Evolutionary conservation across 2,113 vertebrate genomes (phyloP).

Genomic region (Syngnathoides biaculeatus): DNA sequence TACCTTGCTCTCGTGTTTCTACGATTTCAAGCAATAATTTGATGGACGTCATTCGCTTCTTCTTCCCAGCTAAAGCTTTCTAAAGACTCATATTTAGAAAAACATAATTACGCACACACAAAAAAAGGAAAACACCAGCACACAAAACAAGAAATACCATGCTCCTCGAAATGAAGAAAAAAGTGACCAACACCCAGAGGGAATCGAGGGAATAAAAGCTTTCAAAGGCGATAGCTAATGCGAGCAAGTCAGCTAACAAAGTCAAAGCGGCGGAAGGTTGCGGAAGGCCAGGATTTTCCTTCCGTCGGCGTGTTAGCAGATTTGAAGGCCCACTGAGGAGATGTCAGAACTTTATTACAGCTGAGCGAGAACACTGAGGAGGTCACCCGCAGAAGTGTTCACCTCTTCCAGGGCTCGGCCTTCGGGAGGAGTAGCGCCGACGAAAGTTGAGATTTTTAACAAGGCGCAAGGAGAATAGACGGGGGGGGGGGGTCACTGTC

Average conservation of each 20-base stretch:
- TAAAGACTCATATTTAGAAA: too few relatives aligned
- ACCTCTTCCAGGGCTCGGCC: conserved; percentile 28
- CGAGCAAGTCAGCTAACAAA: background rate
- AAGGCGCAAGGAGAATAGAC: conserved; percentile 46
- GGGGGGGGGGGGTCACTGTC: conserved; percentile 35
- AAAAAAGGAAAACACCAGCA: too few relatives aligned
- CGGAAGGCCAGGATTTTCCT: background rate
- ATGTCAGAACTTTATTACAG: conserved; percentile 41
- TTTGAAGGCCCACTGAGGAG: conserved; percentile 24
- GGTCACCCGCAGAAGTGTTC: background rate
- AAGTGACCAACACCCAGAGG: background rate
- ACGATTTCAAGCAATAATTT: too few relatives aligned
- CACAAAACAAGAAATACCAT: background rate
- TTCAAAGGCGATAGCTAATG: background rate
- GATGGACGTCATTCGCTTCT: too few relatives aligned
- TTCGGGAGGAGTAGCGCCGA: conserved; percentile 28
- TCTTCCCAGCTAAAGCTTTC: too few relatives aligned
- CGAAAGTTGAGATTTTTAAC: conserved; percentile 42
- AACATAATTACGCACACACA: too few relatives aligned
- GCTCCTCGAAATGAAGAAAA: background rate
- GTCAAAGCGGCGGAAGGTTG: conserved; percentile 1
- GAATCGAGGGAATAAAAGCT: background rate
- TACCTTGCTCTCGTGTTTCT: too few relatives aligned
- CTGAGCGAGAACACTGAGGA: conserved; percentile 8
- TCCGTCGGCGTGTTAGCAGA: conserved; percentile 21